Conservation (phyloP, 2,797 vertebrate genomes). For the Podarcis lilfordi region DNA sequence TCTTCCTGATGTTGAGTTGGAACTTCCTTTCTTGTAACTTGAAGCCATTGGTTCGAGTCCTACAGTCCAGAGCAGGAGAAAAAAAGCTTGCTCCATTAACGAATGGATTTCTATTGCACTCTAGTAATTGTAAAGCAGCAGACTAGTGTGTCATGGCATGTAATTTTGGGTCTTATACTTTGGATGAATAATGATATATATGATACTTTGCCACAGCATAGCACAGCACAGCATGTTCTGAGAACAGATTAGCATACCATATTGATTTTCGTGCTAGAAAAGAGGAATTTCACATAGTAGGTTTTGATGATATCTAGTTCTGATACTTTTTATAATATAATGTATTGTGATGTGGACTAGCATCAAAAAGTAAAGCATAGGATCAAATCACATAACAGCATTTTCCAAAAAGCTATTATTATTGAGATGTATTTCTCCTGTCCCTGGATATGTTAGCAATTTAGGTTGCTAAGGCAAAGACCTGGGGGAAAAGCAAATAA, state of each 20-base stretch:
- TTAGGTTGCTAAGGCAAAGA: slow-evolving; percentile 59
- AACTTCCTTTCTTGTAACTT: too few relatives aligned
- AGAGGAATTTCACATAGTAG: too few relatives aligned
- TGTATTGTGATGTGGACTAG: background rate
- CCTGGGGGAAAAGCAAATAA: slow-evolving; percentile 60
- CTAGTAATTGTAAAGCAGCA: background rate
- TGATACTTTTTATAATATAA: background rate
- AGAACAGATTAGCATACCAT: background rate
- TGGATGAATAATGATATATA: background rate
- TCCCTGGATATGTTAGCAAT: slow-evolving; percentile 37
- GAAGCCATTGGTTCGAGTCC: too few relatives aligned
- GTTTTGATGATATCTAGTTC: too few relatives aligned
- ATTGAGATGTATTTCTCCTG: slow-evolving; percentile 46
- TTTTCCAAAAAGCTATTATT: background rate
- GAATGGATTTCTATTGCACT: background rate
- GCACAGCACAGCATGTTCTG: background rate
- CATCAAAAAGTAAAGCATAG: slow-evolving; percentile 49
- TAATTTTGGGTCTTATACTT: background rate
- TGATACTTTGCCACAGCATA: background rate
- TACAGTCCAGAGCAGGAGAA: too few relatives aligned
- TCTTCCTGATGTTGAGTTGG: too few relatives aligned
- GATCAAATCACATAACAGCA: slow-evolving; percentile 54
- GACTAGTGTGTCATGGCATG: background rate
- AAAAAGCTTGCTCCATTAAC: background rate
- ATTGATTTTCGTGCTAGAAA: background rate